These are phyloP conservation scores for Magallana nippona DNA, from an alignment of 2,888 invertebrate genomes.

Conservation along the genomic window DNA sequence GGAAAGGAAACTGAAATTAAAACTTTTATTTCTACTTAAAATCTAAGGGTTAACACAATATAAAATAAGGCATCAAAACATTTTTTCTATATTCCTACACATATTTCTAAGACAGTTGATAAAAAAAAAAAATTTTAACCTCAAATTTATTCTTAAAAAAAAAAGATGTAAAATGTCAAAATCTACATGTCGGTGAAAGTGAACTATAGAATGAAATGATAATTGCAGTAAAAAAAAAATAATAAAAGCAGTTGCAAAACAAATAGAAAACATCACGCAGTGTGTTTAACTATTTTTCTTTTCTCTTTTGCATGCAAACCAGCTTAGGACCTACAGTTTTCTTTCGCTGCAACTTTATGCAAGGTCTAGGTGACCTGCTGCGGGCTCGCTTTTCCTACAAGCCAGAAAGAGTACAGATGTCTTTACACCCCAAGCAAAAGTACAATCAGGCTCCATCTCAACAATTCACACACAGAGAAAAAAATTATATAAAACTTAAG, in stretches of 20 bases:
- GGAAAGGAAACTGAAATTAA: too few relatives aligned
- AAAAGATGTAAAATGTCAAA: neutral
- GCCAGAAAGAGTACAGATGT: slow-evolving; percentile 36
- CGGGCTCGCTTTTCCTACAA: slow-evolving; percentile 42
- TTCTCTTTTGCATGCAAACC: slow-evolving; percentile 25
- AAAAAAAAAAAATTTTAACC: neutral
- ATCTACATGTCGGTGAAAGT: neutral
- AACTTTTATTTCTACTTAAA: too few relatives aligned
- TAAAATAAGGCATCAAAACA: too few relatives aligned
- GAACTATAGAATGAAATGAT: slow-evolving; percentile 23
- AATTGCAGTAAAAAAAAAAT: slow-evolving; percentile 19
- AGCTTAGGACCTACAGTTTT: slow-evolving; percentile 29
- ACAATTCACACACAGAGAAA: neutral
- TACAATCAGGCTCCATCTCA: neutral
- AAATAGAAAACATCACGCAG: slow-evolving; percentile 30
- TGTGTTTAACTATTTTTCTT: slow-evolving; percentile 3
- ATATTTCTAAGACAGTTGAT: too few relatives aligned
- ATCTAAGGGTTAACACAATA: too few relatives aligned
- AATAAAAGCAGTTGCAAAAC: slow-evolving; percentile 22
- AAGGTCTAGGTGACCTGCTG: slow-evolving; percentile 34
- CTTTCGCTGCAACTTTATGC: slow-evolving; percentile 40
- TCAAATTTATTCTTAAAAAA: neutral
- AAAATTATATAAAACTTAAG: too few relatives aligned
- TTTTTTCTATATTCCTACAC: too few relatives aligned
- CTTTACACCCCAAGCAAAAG: slow-evolving; percentile 26